These are phyloP conservation scores for Anniella stebbinsi DNA, from an alignment of 2,797 vertebrate species.

Conservation along the genomic window DNA sequence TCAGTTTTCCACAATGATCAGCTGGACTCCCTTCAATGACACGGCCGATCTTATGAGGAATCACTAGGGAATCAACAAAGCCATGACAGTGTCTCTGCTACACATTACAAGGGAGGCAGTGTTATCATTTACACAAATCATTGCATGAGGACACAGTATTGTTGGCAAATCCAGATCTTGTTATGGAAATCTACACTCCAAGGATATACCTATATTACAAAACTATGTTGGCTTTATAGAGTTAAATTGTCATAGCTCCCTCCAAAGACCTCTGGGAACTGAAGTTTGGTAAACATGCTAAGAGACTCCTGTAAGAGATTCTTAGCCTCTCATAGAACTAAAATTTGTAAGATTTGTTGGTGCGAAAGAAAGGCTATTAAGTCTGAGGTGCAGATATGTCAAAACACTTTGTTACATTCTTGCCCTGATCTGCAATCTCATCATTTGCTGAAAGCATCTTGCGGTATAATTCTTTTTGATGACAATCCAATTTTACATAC, in stretches of 20 bases:
- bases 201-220: not conserved
- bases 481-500: not conserved
- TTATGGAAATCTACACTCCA: not conserved
- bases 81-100: not conserved
- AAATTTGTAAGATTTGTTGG: not conserved
- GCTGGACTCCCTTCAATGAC: slow-evolving; percentile 97
- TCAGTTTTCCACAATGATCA: slow-evolving; percentile 91
- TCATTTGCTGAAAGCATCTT: not conserved
- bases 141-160: not conserved
- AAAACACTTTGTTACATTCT: not conserved
- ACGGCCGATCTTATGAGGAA: slow-evolving; percentile 98
- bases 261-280: not conserved
- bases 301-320: not conserved
- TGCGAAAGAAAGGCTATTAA: not conserved
- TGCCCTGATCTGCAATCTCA: too few species aligned
- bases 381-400: not conserved
- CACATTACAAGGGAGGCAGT: accelerated
- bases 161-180: not conserved
- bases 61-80: slow-evolving; percentile 82
- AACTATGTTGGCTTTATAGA: not conserved
- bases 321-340: not conserved
- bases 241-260: not conserved
- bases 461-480: not conserved
- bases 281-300: not conserved
- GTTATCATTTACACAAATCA: accelerated